Evolutionary conservation across 2,888 invertebrate genomes (phyloP).

Genomic region (Ornithoptera alexandrae): DNA sequence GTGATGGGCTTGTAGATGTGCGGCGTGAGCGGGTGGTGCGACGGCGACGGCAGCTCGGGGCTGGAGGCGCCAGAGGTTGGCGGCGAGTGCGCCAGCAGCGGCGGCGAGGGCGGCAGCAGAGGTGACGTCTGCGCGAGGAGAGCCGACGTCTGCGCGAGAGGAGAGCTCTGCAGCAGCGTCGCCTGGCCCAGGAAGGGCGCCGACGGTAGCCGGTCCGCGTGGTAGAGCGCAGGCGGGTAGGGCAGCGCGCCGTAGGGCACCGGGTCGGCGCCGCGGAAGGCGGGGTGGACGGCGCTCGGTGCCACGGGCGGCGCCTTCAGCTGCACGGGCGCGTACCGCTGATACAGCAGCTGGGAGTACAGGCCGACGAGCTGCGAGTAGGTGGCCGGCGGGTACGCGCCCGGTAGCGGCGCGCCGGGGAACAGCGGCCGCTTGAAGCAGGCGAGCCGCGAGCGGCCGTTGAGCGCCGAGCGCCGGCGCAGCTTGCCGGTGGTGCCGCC

Average conservation of each 20-base stretch:
- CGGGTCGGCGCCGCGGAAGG: slow-evolving; percentile 67
- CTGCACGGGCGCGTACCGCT: slow-evolving; percentile 82
- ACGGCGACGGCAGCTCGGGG: slow-evolving; percentile 65
- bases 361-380: slow-evolving; percentile 80
- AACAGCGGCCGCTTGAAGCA: slow-evolving; percentile 90
- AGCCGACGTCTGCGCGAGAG: slow-evolving; percentile 47
- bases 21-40: slow-evolving; percentile 63
- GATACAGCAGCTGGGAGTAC: slow-evolving; percentile 84
- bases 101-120: slow-evolving; percentile 66
- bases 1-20: slow-evolving; percentile 80
- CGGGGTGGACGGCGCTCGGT: slow-evolving; percentile 61
- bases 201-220: slow-evolving; percentile 57
- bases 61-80: slow-evolving; percentile 64
- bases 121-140: slow-evolving; percentile 52
- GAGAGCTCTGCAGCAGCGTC: slow-evolving; percentile 51
- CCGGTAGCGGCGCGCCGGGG: slow-evolving; percentile 81
- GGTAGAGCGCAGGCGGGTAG: slow-evolving; percentile 58
- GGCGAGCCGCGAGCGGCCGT: slow-evolving; percentile 91
- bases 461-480: slow-evolving; percentile 92
- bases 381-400: slow-evolving; percentile 79
- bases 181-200: slow-evolving; percentile 55
- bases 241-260: slow-evolving; percentile 65
- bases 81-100: slow-evolving; percentile 60
- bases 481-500: slow-evolving; percentile 98
- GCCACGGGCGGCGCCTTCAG: slow-evolving; percentile 71